A percentile compares a stretch with the other conserved stretches of the same genome.
These are phyloP conservation scores for Rhyacophila evoluta DNA, from an alignment of 2,888 invertebrate species.

Conservation along the genomic window DNA sequence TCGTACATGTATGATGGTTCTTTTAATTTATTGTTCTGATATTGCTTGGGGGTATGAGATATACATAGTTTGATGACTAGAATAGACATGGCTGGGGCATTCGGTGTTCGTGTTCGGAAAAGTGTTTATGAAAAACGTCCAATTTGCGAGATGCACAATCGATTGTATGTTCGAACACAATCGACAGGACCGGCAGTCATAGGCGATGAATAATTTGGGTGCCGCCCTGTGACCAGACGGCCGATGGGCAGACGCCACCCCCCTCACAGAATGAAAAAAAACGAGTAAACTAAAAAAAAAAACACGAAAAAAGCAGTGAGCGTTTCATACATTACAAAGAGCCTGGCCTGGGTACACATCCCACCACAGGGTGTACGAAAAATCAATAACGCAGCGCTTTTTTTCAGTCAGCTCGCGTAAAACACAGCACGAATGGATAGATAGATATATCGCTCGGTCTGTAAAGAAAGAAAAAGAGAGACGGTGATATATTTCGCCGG, in stretches of 20 bases:
- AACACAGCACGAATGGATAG: constrained; percentile 59
- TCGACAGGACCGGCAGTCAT: constrained; percentile 38
- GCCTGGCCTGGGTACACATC: constrained; percentile 46
- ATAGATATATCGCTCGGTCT: constrained; percentile 51
- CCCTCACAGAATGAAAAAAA: constrained; percentile 39
- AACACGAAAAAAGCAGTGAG: constrained; percentile 40
- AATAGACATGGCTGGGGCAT: neutral
- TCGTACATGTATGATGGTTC: too few relatives aligned
- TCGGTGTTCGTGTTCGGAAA: neutral
- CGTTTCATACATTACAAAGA: constrained; percentile 53
- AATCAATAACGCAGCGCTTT: constrained; percentile 73
- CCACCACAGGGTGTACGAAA: constrained; percentile 59
- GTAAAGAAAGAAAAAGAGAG: constrained; percentile 52
- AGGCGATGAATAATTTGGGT: constrained; percentile 52
- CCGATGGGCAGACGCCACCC: constrained; percentile 44
- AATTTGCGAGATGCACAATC: constrained; percentile 23
- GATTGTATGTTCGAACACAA: constrained; percentile 35
- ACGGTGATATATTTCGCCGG: constrained; percentile 51
- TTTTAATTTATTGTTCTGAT: too few relatives aligned
- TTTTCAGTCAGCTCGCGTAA: constrained; percentile 67
- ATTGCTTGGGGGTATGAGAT: too few relatives aligned
- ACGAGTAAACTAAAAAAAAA: constrained; percentile 45
- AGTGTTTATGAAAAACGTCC: neutral
- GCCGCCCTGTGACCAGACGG: constrained; percentile 50
- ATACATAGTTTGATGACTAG: neutral